Evolutionary conservation across 1,140 invertebrate species (phyloP).

Genomic region (Drosophila teissieri): DNA sequence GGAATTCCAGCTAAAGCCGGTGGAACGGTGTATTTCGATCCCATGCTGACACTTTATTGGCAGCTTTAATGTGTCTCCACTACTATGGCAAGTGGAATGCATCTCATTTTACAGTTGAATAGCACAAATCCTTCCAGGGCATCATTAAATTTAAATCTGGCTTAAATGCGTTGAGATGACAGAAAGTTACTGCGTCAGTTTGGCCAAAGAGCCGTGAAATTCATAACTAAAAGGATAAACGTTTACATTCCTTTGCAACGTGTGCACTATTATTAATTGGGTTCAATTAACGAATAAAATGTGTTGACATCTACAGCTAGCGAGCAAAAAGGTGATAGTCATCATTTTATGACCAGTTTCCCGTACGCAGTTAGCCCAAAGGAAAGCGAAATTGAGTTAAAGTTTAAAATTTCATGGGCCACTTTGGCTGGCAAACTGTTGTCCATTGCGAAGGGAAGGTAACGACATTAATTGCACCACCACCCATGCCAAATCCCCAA

Average conservation of each 20-base stretch:
- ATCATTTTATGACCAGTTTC: no score
- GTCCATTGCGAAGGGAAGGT: conserved; percentile 55
- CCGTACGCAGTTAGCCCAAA: background rate
- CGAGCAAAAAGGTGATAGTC: no score
- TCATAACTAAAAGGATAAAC: no score
- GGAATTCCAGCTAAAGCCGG: conserved; percentile 31
- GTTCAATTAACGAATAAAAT: no score
- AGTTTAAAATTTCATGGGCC: conserved; percentile 14
- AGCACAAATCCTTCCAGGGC: conserved; percentile 16
- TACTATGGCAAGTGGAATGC: background rate
- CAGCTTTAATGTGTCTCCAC: conserved; percentile 20
- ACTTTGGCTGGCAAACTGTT: conserved; percentile 24
- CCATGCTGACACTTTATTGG: conserved; percentile 63
- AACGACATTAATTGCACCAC: conserved; percentile 67
- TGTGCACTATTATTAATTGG: no score
- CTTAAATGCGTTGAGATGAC: background rate
- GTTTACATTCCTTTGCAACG: no score
- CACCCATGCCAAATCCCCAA: conserved; percentile 15
- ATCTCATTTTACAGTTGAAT: conserved; percentile 62
- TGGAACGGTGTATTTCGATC: conserved; percentile 33
- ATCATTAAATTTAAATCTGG: conserved; percentile 56
- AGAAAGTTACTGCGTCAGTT: no score
- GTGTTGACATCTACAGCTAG: no score
- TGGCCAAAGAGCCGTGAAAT: no score
- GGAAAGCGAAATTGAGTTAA: conserved; percentile 1